phyloP scores from a whole-genome alignment of 2,888 invertebrate species.

The Altica lythri region DNA sequence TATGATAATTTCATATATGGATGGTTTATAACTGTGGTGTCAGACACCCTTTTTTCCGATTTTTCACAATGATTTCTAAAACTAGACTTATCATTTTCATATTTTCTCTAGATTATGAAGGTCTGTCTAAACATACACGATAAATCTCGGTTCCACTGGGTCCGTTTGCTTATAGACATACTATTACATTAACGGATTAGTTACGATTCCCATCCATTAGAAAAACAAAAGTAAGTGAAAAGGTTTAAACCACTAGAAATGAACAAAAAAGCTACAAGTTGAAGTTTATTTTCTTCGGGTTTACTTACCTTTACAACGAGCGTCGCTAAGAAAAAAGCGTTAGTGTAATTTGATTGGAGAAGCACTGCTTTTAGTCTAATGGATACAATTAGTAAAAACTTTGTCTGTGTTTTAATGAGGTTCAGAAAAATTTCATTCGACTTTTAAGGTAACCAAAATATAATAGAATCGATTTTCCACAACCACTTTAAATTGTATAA shows the following conservation, averaged over 20 bases:
- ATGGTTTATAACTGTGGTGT: too few relatives aligned
- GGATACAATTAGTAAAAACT: conserved; percentile 4
- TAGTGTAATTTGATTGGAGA: conserved; percentile 14
- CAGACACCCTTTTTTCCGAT: too few relatives aligned
- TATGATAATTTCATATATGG: too few relatives aligned
- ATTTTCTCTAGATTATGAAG: too few relatives aligned
- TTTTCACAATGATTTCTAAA: too few relatives aligned
- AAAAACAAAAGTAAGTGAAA: not conserved
- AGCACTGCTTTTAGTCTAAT: conserved; percentile 17
- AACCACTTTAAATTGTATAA: too few relatives aligned
- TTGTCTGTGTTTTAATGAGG: too few relatives aligned
- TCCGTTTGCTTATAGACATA: not conserved
- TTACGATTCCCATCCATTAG: not conserved
- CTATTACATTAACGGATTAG: conserved; percentile 1
- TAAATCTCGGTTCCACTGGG: not conserved
- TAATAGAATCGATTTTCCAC: too few relatives aligned
- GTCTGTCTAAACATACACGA: not conserved
- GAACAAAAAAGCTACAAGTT: conserved; percentile 5
- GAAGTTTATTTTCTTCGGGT: conserved; percentile 5
- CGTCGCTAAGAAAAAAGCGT: conserved; percentile 5
- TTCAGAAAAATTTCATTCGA: too few relatives aligned
- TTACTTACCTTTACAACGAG: not conserved
- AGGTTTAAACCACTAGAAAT: conserved; percentile 10
- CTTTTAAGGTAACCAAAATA: too few relatives aligned
- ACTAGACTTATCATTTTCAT: too few relatives aligned